Conservation (phyloP, 2,888 invertebrate genomes). For the Globia sparganii region DNA sequence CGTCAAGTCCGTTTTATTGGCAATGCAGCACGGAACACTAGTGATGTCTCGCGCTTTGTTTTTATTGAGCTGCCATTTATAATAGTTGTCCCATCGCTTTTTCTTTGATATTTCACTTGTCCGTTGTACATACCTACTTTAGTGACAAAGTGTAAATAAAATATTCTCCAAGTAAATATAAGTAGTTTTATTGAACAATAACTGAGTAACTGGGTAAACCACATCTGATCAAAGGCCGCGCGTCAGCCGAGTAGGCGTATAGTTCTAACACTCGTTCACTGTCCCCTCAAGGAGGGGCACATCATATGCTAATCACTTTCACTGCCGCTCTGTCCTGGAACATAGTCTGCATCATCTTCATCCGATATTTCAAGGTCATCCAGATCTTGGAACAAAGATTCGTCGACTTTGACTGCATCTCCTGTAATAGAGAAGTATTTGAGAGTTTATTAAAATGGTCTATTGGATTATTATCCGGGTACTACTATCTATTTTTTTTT, state of each 20-base stretch:
- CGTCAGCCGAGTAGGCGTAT: slow-evolving; percentile 45
- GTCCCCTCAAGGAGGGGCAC: slow-evolving; percentile 40
- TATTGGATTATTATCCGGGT: background rate
- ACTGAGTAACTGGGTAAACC: slow-evolving; percentile 71
- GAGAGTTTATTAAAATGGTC: background rate
- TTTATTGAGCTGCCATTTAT: slow-evolving; percentile 65
- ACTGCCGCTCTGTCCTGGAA: slow-evolving; percentile 88
- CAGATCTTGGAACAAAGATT: slow-evolving; percentile 97
- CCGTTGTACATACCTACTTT: slow-evolving; percentile 83
- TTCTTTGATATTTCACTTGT: slow-evolving; percentile 79
- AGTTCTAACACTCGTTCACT: slow-evolving; percentile 57
- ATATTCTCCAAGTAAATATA: slow-evolving; percentile 85
- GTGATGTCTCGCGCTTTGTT: slow-evolving; percentile 51
- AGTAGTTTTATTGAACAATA: slow-evolving; percentile 81
- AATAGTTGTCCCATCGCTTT: slow-evolving; percentile 70
- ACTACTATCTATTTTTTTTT: too few species aligned
- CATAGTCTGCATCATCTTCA: slow-evolving; percentile 92
- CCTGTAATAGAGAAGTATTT: slow-evolving; percentile 82
- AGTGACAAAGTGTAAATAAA: slow-evolving; percentile 88
- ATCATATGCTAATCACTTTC: slow-evolving; percentile 82
- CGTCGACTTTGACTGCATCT: slow-evolving; percentile 97
- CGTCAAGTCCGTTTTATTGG: slow-evolving; percentile 49
- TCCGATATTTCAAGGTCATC: slow-evolving; percentile 95
- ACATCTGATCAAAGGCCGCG: slow-evolving; percentile 59
- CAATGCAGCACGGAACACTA: slow-evolving; percentile 38